These are phyloP conservation scores for Macroteleia sp. DNA, from an alignment of 2,888 invertebrate species.

Conservation along the genomic window DNA sequence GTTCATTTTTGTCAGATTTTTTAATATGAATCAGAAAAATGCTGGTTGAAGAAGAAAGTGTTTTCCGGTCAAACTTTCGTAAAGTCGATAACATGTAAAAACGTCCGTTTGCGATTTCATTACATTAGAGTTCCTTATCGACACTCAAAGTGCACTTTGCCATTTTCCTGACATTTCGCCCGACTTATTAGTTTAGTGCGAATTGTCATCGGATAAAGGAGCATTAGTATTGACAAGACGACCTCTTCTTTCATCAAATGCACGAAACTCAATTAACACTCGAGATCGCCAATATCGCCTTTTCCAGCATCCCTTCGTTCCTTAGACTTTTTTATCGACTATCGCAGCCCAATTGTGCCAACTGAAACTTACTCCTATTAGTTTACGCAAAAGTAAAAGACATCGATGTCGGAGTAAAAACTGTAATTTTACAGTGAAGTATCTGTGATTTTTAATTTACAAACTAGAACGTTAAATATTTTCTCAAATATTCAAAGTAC, in stretches of 20 bases:
- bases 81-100: slow-evolving; percentile 20
- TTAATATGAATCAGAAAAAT: too few species aligned
- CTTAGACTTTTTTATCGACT: slow-evolving; percentile 6
- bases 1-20: too few species aligned
- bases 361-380: too few species aligned
- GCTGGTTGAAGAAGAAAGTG: too few species aligned
- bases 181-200: slow-evolving; percentile 41
- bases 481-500: too few species aligned
- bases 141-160: slow-evolving; percentile 20
- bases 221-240: slow-evolving; percentile 39
- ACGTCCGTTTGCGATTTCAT: slow-evolving; percentile 21
- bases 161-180: slow-evolving; percentile 30
- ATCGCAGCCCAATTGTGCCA: not conserved
- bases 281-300: slow-evolving; percentile 35
- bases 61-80: slow-evolving; percentile 18
- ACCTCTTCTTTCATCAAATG: slow-evolving; percentile 36
- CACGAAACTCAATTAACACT: slow-evolving; percentile 35
- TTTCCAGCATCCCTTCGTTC: slow-evolving; percentile 1
- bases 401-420: too few species aligned
- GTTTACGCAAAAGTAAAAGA: too few species aligned
- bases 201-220: slow-evolving; percentile 35
- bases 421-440: too few species aligned
- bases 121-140: slow-evolving; percentile 24
- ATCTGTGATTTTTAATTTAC: too few species aligned
- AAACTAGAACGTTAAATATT: too few species aligned